Conservation (phyloP, 2,113 vertebrate genomes). For the Myanophis thanlyinensis region DNA sequence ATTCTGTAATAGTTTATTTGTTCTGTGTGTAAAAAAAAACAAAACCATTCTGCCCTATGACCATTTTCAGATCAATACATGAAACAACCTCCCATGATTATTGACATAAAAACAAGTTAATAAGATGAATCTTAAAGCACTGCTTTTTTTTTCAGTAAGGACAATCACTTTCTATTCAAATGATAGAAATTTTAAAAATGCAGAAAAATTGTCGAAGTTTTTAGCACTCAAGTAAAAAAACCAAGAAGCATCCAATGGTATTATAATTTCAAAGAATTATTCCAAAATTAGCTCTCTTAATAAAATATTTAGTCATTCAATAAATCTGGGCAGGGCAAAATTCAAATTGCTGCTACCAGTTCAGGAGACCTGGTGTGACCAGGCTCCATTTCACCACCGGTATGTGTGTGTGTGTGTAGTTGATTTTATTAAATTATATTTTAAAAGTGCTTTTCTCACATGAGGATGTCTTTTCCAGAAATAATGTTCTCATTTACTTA, state of each 20-base stretch:
- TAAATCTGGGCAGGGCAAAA: too few species aligned
- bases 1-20: not conserved
- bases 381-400: too few species aligned
- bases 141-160: not conserved
- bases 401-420: not conserved
- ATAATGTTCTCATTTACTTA: not conserved
- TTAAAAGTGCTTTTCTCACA: conserved; percentile 11
- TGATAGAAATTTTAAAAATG: conserved; percentile 3
- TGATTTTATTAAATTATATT: not conserved
- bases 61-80: not conserved
- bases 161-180: conserved; percentile 5
- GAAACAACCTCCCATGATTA: not conserved
- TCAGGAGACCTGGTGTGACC: too few species aligned
- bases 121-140: not conserved
- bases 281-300: conserved; percentile 60
- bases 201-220: conserved; percentile 12
- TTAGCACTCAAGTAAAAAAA: conserved; percentile 41
- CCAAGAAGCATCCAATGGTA: conserved; percentile 39
- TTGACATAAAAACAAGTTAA: not conserved
- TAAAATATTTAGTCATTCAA: conserved; percentile 53
- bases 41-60: not conserved
- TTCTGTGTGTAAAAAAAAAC: too few species aligned
- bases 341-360: too few species aligned
- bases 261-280: conserved; percentile 59
- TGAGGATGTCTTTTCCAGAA: not conserved